Base-by-base conservation (phyloP, 2,888 invertebrate genomes). In the Andrena hattorfiana region DNA sequence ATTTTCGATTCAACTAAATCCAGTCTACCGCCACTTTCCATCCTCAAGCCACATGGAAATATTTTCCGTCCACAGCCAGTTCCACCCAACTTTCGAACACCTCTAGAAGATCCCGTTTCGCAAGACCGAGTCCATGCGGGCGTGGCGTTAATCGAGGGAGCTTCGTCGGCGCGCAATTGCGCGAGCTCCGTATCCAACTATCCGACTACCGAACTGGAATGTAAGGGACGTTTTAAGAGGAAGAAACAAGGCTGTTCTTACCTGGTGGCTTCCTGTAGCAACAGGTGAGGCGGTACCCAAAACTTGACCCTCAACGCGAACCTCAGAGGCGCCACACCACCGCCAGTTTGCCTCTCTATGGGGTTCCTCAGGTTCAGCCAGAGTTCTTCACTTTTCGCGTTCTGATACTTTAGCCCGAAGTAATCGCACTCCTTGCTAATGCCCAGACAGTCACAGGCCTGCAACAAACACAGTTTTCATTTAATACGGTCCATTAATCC, bases 331-430 rank as follows among this genome's bases (percentile, higher is more conserved):
- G 95, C 94, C 7, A 95, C 94, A 76, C 96, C 96, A 76, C 96
- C 96, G 68, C 96, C 96, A 79, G 97, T 96, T 92, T 97, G 97
- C 79, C 97, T 95, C 91, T 97, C 96, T 85, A 97, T 96, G 67
- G 97, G 96, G 94, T 98, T 98, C 84, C 98, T 95, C 90, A 98
- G 94, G 94, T 98, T 98, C 85, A 98, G 95, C 98, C 98, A 98
- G 70, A 98, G 95, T 84, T 97, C 97, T 84, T 97, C 97, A 48
- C 97, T 97, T 79, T 95, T 95, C 60, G 95, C 95, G 84, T 95
- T 95, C 78, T 95, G 94, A 91, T 96, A 96, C 92, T 97, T 97
- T 82, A 98, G 95, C 0, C 98, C 98, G 94, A 98, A 98, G 94
- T 98, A 98, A 94, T 98, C 98, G 85, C 97, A 96, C 94, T 97